Percentiles rank a stretch among this genome's conserved stretches.
phyloP scores from a whole-genome alignment of 2,113 vertebrate species.

The Talpa occidentalis region DNA sequence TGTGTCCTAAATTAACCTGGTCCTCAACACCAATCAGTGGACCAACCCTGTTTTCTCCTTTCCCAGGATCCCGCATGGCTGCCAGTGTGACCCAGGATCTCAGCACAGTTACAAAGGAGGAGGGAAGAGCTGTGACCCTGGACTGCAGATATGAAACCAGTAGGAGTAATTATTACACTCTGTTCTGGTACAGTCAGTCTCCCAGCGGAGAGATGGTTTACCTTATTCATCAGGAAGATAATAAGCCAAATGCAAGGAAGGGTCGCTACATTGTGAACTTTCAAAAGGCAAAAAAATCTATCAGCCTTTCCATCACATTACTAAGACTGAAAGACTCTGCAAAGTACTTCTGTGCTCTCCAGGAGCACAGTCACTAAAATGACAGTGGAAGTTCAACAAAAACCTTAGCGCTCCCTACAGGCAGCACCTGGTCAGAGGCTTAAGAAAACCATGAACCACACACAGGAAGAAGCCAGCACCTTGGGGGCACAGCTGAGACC shows the following conservation, averaged over 20 bases:
- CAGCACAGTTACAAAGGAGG: background rate
- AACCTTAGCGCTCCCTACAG: background rate
- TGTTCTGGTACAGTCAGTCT: background rate
- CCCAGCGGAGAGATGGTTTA: background rate
- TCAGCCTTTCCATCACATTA: background rate
- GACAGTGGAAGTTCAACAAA: background rate
- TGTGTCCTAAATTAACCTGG: background rate
- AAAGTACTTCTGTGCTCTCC: conserved; percentile 8
- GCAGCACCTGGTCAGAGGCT: background rate
- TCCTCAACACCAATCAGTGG: background rate
- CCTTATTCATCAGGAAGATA: background rate
- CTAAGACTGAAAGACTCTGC: background rate
- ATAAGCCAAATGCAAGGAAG: background rate
- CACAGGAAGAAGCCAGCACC: background rate
- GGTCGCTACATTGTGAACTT: background rate
- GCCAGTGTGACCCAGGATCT: background rate
- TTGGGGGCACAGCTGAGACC: no score
- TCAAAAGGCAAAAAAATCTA: background rate
- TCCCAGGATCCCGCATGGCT: background rate
- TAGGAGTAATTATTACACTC: background rate
- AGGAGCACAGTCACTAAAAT: background rate
- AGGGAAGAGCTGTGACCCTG: background rate
- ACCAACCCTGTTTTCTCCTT: background rate
- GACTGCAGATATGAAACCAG: background rate
- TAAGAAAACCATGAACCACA: background rate